These are phyloP conservation scores for Zhuqinia jingwanae DNA, from an alignment of 2,888 invertebrate species.

Conservation along the genomic window DNA sequence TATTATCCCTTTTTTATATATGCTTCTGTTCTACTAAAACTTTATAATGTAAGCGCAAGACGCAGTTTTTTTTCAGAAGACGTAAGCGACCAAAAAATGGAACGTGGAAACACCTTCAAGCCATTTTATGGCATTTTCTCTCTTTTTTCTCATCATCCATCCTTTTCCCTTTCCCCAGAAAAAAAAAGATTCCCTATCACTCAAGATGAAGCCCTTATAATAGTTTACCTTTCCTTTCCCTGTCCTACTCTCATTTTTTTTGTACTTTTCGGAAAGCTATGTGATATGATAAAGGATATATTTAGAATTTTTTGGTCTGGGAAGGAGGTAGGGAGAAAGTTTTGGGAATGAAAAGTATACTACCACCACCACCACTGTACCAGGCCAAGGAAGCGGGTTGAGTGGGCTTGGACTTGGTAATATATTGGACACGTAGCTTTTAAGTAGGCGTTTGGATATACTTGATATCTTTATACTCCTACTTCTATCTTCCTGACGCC, in stretches of 20 bases:
- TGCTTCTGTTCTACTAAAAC: constrained; percentile 2
- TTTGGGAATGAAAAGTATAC: no score
- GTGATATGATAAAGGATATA: constrained; percentile 7
- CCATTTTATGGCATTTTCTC: constrained; percentile 21
- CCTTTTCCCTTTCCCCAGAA: constrained; percentile 6
- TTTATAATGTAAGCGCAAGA: constrained; percentile 16
- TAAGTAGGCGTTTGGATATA: constrained; percentile 35
- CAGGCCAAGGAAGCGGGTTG: no score
- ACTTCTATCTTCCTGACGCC: not conserved
- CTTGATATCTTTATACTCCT: constrained; percentile 4
- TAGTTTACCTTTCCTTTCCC: not conserved
- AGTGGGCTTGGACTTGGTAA: not conserved
- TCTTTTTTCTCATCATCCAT: constrained; percentile 22
- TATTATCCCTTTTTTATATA: not conserved
- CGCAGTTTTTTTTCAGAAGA: not conserved
- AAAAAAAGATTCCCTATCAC: constrained; percentile 5
- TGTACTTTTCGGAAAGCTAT: not conserved
- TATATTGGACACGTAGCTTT: constrained; percentile 17
- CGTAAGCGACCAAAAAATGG: not conserved
- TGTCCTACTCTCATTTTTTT: no score
- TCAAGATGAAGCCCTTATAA: constrained; percentile 6
- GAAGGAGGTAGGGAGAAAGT: constrained; percentile 8
- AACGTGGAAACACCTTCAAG: constrained; percentile 32
- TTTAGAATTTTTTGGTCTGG: constrained; percentile 26
- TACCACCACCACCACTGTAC: no score